A percentile compares a stretch with the other conserved stretches of the same genome.
Conservation (phyloP, 2,797 vertebrate species). For the Argyrosomus regius region DNA sequence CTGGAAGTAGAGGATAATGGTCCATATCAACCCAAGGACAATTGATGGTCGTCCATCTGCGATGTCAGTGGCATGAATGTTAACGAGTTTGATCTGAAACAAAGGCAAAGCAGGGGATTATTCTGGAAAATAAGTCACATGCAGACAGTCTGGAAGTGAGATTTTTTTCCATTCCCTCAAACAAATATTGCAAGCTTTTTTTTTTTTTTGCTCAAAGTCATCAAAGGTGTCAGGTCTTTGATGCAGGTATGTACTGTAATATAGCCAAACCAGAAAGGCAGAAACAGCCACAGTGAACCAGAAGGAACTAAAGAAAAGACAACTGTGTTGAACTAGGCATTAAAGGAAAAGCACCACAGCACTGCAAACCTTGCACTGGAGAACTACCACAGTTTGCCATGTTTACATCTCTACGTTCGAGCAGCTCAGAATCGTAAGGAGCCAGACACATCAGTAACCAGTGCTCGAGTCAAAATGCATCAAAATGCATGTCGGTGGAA, state of each 20-base stretch:
- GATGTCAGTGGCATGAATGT: slow-evolving; percentile 98
- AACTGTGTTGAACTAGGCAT: slow-evolving; percentile 14
- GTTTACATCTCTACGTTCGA: slow-evolving; percentile 34
- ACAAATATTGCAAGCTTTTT: slow-evolving; percentile 36
- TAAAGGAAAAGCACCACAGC: slow-evolving; percentile 44
- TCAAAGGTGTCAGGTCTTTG: slow-evolving; percentile 68
- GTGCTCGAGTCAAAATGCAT: slow-evolving; percentile 57
- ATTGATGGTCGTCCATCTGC: slow-evolving; percentile 97
- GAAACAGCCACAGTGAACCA: slow-evolving; percentile 62
- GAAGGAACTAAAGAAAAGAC: slow-evolving; percentile 3
- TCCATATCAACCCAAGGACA: slow-evolving; percentile 97
- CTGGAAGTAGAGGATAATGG: slow-evolving; percentile 98
- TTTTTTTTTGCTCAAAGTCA: slow-evolving; percentile 32
- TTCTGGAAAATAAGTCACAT: slow-evolving; percentile 30
- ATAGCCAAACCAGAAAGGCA: slow-evolving; percentile 61
- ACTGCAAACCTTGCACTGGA: slow-evolving; percentile 46
- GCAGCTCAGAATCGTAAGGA: slow-evolving; percentile 17
- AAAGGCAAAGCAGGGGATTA: slow-evolving; percentile 34
- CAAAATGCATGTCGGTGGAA: slow-evolving; percentile 48
- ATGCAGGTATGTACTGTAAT: slow-evolving; percentile 55
- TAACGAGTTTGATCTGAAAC: slow-evolving; percentile 97
- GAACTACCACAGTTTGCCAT: slow-evolving; percentile 27
- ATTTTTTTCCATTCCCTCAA: background rate
- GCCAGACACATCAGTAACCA: slow-evolving; percentile 26
- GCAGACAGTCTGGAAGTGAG: background rate